Base-by-base conservation (phyloP, 2,888 invertebrate genomes). In the Philereme transversata region DNA sequence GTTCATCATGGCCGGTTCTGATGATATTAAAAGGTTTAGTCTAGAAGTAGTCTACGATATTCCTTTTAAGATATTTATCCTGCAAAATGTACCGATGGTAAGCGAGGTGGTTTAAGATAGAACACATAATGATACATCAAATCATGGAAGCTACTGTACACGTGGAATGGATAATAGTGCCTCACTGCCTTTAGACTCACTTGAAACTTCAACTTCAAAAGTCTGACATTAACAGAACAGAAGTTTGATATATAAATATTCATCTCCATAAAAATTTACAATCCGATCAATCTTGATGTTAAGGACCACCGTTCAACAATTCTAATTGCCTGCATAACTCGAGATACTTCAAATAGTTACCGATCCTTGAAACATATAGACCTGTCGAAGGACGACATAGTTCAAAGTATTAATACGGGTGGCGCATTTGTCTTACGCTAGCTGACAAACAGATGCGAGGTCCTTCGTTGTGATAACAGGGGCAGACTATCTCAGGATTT, bases 391-490 rank as follows among this genome's bases (percentile, higher is more conserved):
- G 70, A 69, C 69, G 68, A 71, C 71, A 69, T 76, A 73, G 70
- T 77, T 76, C 71, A 72, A 76, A 74, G 81, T 77, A 83, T 79
- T 84, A 71, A 67, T 78, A 83, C 84, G 90, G 90, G 91, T 90
- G 91, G 91, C 83, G 68, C 84, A 82, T 84, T 84, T 78, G 80
- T 84, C 80, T 73, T 70, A 74, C 70, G 75, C 73, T 80, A 83
- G 83, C 85, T 83, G 82, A 85, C 86, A 86, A 88, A 89, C 88
- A 88, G 90, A 90, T 90, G 87, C 86, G 83, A 84, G 86, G 77
- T 73, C 75, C 76, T 73, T 67, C 60, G 68, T 72, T 64, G 75
- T 82, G 91, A 90, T 90, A 91, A 89, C 87, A 85, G 82, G 80
- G 77, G 76, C 51, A 78, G 76, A 82, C 79, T 87, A 87, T 89